Conservation (phyloP, 2,113 vertebrate species). For the Cyprinodon variegatus region DNA sequence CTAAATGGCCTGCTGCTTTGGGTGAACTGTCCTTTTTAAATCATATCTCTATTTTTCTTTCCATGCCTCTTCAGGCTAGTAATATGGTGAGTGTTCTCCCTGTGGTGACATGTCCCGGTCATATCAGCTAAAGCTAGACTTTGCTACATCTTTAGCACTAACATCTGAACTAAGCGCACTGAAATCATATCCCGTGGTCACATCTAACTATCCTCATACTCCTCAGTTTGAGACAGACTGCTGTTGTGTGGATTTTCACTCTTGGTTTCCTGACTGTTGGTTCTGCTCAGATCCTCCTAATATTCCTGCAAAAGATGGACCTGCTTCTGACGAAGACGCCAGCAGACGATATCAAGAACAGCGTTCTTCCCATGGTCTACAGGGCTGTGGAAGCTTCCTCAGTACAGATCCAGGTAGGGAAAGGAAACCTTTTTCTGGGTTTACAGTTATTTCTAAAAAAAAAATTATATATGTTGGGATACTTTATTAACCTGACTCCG, state of each 20-base stretch:
- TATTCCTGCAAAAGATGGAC: constrained; percentile 99
- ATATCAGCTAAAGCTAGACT: constrained; percentile 21
- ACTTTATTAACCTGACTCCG: too few species aligned
- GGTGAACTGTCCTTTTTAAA: constrained; percentile 23
- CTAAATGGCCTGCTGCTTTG: constrained; percentile 27
- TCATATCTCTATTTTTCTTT: constrained; percentile 81
- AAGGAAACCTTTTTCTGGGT: not conserved
- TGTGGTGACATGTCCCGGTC: constrained; percentile 23
- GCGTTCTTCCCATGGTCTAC: constrained; percentile 96
- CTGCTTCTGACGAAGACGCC: constrained; percentile 97
- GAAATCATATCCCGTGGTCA: not conserved
- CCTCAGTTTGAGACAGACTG: not conserved
- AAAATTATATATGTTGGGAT: too few species aligned
- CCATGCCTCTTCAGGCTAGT: constrained; percentile 96
- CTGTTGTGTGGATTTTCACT: not conserved
- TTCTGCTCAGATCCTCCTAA: constrained; percentile 89
- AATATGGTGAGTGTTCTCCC: constrained; percentile 95
- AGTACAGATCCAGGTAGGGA: constrained; percentile 95
- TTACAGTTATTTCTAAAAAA: not conserved
- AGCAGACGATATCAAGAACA: constrained; percentile 94
- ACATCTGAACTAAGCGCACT: constrained; percentile 20
- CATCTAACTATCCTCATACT: not conserved
- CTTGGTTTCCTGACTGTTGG: constrained; percentile 5
- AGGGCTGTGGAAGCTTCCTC: constrained; percentile 96
- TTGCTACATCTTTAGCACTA: constrained; percentile 22